Base-by-base conservation (phyloP, 2,113 vertebrate genomes). In the Eretmochelys imbricata region DNA sequence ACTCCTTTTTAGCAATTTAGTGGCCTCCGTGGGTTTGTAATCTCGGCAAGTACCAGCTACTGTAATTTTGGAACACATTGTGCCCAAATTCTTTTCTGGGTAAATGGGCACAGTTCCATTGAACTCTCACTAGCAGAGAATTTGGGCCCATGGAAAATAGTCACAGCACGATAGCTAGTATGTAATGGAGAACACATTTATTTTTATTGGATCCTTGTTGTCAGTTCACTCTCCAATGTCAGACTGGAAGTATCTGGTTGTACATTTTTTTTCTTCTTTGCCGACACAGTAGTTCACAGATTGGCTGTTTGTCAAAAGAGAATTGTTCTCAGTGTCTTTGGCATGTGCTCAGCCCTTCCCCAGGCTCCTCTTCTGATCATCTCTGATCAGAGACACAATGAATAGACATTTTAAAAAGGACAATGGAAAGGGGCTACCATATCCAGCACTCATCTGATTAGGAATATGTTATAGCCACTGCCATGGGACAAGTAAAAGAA, bases 311-410 rank as follows among this genome's bases (percentile, higher is more conserved):
- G 85, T 89, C 69, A 89, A 53, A 88, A 53, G n/a, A 91, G 24
- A 94, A 91, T 89, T 94, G 10, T 82, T 93, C 83, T 82, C 51
- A 88, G 86, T 89, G 87, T 91, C 72, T 91, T 96, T 53, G 87
- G 82, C 62, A 5, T 82, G 35, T 89, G 38, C 89, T 94, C 72
- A 95, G 53, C 14, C 46, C 38, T 78, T 86, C 51, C 55, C 11
- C 12, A 79, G 55, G 22, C 53, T 94, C 65, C 55, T 88, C 72
- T 93, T 55, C 80, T 78, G 57, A 84, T 94, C 49, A 31, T 89
- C 49, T 94, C 38, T 86, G 88, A 96, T 92, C 50, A 93, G 59
- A 94, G 22, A 19, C 53, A 75, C 27, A 80, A 80, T 84, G 49
- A 62, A 81, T 80, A 91, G 82, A 81, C 53, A 78, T 93, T 96